Evolutionary conservation across 2,113 vertebrate species (phyloP).

Genomic region (Penelope pileata): DNA sequence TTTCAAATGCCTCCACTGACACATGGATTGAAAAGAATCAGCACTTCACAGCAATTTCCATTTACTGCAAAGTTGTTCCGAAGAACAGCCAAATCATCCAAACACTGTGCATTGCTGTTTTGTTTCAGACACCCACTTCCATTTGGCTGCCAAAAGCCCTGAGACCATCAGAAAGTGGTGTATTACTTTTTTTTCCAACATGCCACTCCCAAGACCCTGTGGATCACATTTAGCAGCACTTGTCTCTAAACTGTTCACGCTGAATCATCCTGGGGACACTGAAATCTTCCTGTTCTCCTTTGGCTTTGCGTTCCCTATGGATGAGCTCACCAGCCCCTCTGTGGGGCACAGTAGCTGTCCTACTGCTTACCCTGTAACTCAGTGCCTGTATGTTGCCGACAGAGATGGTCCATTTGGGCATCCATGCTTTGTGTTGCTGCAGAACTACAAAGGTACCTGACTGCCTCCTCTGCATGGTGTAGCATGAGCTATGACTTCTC

Average conservation of each 20-base stretch:
- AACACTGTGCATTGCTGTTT: accelerated
- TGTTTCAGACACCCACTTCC: not conserved
- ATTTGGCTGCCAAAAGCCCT: not conserved
- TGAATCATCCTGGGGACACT: not conserved
- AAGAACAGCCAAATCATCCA: not conserved
- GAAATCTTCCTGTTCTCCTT: not conserved
- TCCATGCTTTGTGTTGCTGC: not conserved
- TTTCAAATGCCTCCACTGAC: not conserved
- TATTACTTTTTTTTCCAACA: not conserved
- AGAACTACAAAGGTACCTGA: not conserved
- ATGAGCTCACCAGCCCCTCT: accelerated
- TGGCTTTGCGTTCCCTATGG: not conserved
- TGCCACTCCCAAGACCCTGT: not conserved
- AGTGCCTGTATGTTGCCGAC: not conserved
- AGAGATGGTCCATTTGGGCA: accelerated
- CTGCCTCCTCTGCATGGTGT: not conserved
- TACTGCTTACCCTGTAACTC: not conserved
- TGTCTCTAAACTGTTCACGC: not conserved
- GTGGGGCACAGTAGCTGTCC: accelerated
- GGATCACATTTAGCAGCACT: not conserved
- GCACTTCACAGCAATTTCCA: not conserved
- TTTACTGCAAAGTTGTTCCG: not conserved
- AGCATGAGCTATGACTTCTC: not conserved
- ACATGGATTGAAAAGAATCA: not conserved
- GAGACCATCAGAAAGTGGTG: accelerated